Evolutionary conservation across 2,888 invertebrate genomes (phyloP).

Genomic region (Sussaba pulchella): DNA sequence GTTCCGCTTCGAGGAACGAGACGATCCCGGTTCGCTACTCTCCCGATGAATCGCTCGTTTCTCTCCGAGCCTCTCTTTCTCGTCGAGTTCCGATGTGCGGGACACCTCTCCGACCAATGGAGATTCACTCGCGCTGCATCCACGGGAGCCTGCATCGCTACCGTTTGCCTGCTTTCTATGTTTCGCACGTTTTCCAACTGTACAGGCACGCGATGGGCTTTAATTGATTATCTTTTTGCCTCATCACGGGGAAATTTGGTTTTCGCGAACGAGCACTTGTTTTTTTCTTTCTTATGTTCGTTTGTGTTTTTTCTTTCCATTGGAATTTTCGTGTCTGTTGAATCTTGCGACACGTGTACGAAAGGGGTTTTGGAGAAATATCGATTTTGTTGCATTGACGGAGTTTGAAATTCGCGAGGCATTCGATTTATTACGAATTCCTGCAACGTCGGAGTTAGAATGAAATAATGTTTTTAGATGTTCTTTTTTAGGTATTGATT

Average conservation of each 20-base stretch:
- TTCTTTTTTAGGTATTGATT: no score
- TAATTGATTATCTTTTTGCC: neutral
- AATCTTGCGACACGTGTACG: no score
- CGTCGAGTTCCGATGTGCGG: neutral
- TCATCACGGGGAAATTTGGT: no score
- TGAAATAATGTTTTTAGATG: no score
- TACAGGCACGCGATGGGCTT: neutral
- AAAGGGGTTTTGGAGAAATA: no score
- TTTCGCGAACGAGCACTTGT: no score
- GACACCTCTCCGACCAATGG: neutral
- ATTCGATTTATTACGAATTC: no score
- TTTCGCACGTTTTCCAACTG: slow-evolving; percentile 8
- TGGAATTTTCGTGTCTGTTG: no score
- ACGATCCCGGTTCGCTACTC: slow-evolving; percentile 50
- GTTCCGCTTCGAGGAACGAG: slow-evolving; percentile 62
- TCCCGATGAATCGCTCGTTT: slow-evolving; percentile 7
- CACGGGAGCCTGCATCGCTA: neutral
- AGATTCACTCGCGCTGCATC: slow-evolving; percentile 2
- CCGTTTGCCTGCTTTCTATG: neutral
- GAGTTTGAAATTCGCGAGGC: no score
- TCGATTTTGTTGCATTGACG: no score
- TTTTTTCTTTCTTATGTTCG: neutral
- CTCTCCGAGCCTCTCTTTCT: neutral
- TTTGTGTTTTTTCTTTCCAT: slow-evolving; percentile 20
- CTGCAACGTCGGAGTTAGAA: no score